Conservation (phyloP, 2,797 vertebrate species). For the Phataginus tricuspis region DNA sequence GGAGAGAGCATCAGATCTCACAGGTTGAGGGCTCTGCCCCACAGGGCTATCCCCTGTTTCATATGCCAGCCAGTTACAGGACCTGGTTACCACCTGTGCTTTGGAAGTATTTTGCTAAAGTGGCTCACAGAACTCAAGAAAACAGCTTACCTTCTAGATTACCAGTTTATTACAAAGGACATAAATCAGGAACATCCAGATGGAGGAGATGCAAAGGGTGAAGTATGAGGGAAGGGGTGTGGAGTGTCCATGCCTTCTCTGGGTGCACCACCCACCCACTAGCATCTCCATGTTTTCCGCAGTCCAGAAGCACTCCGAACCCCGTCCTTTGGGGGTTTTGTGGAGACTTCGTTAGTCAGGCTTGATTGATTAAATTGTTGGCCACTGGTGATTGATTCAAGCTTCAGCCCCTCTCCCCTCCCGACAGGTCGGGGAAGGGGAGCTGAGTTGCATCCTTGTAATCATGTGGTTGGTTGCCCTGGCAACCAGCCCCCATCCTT, state of each 20-base stretch:
- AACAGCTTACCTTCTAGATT: neutral
- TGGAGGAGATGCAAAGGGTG: neutral
- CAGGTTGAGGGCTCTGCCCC: neutral
- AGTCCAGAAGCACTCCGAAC: neutral
- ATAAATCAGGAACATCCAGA: neutral
- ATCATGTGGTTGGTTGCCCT: neutral
- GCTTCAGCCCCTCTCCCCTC: neutral
- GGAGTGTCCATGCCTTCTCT: neutral
- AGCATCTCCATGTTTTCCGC: neutral
- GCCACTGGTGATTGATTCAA: neutral
- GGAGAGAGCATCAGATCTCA: neutral
- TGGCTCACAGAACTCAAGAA: neutral
- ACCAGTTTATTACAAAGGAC: neutral
- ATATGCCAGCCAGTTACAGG: neutral
- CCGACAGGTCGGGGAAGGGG: no score
- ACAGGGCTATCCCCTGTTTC: neutral
- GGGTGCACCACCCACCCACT: neutral
- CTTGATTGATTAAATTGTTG: neutral
- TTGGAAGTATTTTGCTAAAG: neutral
- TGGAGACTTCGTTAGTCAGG: neutral
- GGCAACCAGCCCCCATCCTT: neutral
- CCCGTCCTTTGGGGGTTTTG: neutral
- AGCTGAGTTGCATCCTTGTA: neutral
- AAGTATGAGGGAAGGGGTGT: neutral
- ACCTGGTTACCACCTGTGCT: neutral